phyloP scores from a whole-genome alignment of 2,797 vertebrate genomes.

The Trachurus trachurus region DNA sequence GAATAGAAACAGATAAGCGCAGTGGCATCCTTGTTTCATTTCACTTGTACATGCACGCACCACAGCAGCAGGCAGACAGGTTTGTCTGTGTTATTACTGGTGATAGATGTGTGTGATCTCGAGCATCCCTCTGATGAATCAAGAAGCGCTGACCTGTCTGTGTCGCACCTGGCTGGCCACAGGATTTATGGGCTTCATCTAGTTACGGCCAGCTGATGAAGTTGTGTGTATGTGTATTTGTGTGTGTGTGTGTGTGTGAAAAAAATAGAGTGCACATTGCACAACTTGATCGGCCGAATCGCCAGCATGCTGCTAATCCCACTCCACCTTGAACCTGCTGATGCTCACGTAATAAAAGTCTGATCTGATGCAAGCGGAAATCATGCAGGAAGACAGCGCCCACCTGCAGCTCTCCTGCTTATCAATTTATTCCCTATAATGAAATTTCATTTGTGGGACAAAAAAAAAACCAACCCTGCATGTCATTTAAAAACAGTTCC shows the following conservation, averaged over 20 bases:
- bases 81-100: conserved; percentile 74
- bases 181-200: conserved; percentile 83
- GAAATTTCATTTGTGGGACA: conserved; percentile 26
- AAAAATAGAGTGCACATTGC: too few species aligned
- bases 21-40: conserved; percentile 55
- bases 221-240: conserved; percentile 25
- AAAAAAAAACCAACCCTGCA: neutral
- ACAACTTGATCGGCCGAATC: conserved; percentile 63
- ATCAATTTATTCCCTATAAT: conserved; percentile 25
- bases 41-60: conserved; percentile 19
- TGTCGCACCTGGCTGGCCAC: conserved; percentile 81
- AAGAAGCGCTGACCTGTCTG: conserved; percentile 78
- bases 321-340: conserved; percentile 36
- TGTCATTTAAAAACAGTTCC: conserved; percentile 43
- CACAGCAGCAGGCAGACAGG: conserved; percentile 54
- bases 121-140: conserved; percentile 74
- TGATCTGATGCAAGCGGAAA: conserved; percentile 23
- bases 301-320: conserved; percentile 36
- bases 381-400: neutral
- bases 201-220: conserved; percentile 73
- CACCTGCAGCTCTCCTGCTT: conserved; percentile 31
- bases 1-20: conserved; percentile 48
- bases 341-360: conserved; percentile 43
- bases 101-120: conserved; percentile 83
- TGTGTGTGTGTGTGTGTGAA: conserved; percentile 35